Conservation (phyloP, 2,113 vertebrate species). For the Gracilinanus agilis region DNA sequence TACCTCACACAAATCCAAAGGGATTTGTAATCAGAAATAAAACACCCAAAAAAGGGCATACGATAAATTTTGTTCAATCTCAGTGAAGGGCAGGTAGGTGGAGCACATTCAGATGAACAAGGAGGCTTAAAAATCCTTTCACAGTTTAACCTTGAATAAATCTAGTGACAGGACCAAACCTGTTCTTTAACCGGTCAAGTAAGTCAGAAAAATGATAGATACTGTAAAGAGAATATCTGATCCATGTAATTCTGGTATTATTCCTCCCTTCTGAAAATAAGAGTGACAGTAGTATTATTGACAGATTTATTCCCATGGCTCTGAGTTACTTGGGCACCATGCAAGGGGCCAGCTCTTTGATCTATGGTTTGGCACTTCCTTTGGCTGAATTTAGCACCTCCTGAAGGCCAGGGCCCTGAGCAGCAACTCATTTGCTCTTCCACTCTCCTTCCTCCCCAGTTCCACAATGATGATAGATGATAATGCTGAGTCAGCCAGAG, state of each 20-base stretch:
- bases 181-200: conserved; percentile 74
- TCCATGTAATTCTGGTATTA: conserved; percentile 50
- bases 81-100: conserved; percentile 74
- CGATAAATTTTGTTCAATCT: conserved; percentile 74
- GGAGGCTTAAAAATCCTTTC: conserved; percentile 70
- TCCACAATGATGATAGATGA: conserved; percentile 13
- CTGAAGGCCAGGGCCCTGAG: conserved; percentile 7
- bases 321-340: not conserved
- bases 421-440: conserved; percentile 14
- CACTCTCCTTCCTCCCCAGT: not conserved
- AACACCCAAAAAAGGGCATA: conserved; percentile 61
- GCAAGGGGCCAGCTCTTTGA: conserved; percentile 13
- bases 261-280: conserved; percentile 28
- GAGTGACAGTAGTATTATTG: not conserved
- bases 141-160: conserved; percentile 75
- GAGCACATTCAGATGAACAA: conserved; percentile 58
- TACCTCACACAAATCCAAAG: conserved; percentile 52
- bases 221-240: conserved; percentile 55
- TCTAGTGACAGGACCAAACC: conserved; percentile 79
- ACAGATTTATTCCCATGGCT: not conserved
- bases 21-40: conserved; percentile 41
- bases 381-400: conserved; percentile 14
- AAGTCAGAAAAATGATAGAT: conserved; percentile 71
- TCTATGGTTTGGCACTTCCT: conserved; percentile 17
- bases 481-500: not conserved